phyloP scores from a whole-genome alignment of 2,113 vertebrate genomes.

The Pelusios castaneus region DNA sequence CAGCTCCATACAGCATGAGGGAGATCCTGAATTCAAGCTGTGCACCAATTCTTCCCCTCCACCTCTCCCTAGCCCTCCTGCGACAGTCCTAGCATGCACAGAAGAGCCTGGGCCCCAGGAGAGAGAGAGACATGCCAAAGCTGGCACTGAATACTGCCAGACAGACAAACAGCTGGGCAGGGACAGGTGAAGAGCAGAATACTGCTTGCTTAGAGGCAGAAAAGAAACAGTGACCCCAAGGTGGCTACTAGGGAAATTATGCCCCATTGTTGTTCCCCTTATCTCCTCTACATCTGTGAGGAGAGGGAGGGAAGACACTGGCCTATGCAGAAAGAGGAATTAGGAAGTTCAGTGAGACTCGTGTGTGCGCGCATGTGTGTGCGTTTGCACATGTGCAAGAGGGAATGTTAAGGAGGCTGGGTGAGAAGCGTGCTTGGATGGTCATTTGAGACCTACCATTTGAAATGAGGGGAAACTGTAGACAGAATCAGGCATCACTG shows the following conservation, averaged over 20 bases:
- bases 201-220: background rate
- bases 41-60: background rate
- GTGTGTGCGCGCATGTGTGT: too few relatives aligned
- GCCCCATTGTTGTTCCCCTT: background rate
- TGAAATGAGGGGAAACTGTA: background rate
- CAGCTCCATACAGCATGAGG: background rate
- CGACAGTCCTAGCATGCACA: background rate
- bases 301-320: background rate
- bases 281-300: fast-evolving
- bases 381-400: background rate
- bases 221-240: background rate
- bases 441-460: background rate
- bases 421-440: background rate
- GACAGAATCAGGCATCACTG: background rate
- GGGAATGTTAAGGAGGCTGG: background rate
- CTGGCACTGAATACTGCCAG: background rate
- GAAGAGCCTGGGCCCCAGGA: background rate
- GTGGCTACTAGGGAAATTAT: background rate
- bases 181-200: background rate
- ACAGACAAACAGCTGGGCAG: background rate
- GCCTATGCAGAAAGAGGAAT: background rate
- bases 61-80: background rate
- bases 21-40: background rate
- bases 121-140: background rate
- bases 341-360: background rate